Evolutionary conservation across 2,797 vertebrate genomes (phyloP).

Genomic region (Amblyraja radiata): DNA sequence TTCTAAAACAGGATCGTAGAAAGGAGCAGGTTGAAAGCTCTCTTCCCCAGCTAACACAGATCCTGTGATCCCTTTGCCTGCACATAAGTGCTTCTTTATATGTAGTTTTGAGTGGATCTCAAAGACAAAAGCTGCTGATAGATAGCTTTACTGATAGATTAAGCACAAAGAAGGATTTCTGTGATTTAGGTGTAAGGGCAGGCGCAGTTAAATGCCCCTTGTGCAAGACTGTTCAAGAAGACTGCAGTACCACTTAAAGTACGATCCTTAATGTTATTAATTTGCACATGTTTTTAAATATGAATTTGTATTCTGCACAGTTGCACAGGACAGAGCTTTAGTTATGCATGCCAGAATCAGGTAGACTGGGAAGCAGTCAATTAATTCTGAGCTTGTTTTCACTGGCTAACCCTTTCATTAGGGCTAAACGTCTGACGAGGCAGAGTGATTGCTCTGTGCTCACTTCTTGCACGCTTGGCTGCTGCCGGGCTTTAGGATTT

Average conservation of each 20-base stretch:
- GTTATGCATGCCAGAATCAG: slow-evolving; percentile 36
- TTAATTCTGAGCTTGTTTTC: slow-evolving; percentile 39
- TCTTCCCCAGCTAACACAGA: neutral
- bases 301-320: slow-evolving; percentile 20
- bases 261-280: neutral
- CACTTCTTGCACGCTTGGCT: slow-evolving; percentile 23
- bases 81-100: neutral
- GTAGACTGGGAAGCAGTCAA: slow-evolving; percentile 35
- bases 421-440: slow-evolving; percentile 35
- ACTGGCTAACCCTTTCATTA: slow-evolving; percentile 38
- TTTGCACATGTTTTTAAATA: slow-evolving; percentile 29
- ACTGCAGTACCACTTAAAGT: neutral
- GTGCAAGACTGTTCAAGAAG: neutral
- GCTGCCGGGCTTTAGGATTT: slow-evolving; percentile 31
- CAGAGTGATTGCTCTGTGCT: slow-evolving; percentile 38
- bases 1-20: neutral
- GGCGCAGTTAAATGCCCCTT: neutral
- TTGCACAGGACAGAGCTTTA: slow-evolving; percentile 30
- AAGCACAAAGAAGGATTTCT: neutral
- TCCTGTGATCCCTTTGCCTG: neutral
- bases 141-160: neutral
- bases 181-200: neutral
- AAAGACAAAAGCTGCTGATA: neutral
- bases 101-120: neutral
- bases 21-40: neutral